Percentiles rank a stretch among this genome's conserved stretches.
phyloP scores from a whole-genome alignment of 2,797 vertebrate genomes.

The Sarcoramphus papa region DNA sequence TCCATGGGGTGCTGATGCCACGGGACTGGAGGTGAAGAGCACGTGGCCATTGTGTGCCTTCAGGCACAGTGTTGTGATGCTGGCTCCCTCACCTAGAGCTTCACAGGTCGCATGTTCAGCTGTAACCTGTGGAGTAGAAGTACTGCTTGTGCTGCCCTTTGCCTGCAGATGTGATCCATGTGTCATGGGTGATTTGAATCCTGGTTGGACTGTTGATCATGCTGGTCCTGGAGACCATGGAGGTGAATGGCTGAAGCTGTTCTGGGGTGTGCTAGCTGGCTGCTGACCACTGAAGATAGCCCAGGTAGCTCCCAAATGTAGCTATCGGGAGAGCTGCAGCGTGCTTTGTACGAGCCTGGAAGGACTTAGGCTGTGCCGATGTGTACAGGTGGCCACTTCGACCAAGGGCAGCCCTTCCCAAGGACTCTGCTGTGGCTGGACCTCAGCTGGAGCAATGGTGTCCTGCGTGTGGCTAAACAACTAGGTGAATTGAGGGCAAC shows the following conservation, averaged over 20 bases:
- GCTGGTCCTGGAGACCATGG: accelerated
- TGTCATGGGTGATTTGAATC: accelerated
- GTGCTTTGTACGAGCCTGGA: accelerated
- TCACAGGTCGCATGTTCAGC: accelerated
- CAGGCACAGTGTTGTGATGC: accelerated
- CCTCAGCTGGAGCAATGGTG: background rate
- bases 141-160: background rate
- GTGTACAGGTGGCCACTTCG: background rate
- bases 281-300: background rate
- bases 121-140: background rate
- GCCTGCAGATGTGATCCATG: accelerated
- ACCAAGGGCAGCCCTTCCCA: background rate
- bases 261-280: background rate
- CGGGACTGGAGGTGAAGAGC: background rate
- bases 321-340: accelerated
- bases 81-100: background rate
- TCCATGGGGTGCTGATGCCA: accelerated
- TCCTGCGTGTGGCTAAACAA: background rate
- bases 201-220: background rate
- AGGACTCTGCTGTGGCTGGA: background rate
- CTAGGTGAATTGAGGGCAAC: background rate
- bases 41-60: accelerated
- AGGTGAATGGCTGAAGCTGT: background rate
- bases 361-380: accelerated
- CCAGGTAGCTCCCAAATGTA: background rate